These are phyloP conservation scores for Bombylius discolor DNA, from an alignment of 2,888 invertebrate species.

Conservation along the genomic window DNA sequence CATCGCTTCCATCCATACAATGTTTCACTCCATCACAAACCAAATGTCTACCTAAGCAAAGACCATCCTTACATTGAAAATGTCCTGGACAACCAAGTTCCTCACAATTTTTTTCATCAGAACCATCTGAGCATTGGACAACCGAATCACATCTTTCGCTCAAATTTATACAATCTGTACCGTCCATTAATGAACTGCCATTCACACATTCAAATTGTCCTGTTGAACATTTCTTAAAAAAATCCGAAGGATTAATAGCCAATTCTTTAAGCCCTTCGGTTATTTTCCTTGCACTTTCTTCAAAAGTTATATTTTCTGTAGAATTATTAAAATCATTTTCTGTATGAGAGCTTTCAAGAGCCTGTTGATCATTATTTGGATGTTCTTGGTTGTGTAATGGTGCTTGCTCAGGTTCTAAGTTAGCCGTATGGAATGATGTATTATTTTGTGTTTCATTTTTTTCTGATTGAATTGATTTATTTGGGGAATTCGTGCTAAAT, in stretches of 20 bases:
- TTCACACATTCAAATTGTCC: constrained; percentile 47
- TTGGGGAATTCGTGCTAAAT: no score
- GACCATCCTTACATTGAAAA: constrained; percentile 45
- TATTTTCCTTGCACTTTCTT: constrained; percentile 1
- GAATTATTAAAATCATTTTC: not conserved
- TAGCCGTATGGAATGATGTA: no score
- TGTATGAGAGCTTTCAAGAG: not conserved
- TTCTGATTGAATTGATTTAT: no score
- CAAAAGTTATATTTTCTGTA: not conserved
- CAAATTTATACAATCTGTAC: constrained; percentile 42
- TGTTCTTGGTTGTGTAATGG: not conserved
- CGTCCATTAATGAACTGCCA: constrained; percentile 43
- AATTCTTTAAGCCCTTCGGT: constrained; percentile 1
- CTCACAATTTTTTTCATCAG: constrained; percentile 46
- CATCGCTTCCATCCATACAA: constrained; percentile 49
- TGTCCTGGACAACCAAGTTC: constrained; percentile 45
- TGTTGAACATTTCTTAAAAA: constrained; percentile 41
- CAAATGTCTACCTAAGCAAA: constrained; percentile 45
- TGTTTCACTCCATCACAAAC: constrained; percentile 50
- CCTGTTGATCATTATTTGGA: not conserved
- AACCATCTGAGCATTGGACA: constrained; percentile 47
- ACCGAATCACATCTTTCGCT: constrained; percentile 43
- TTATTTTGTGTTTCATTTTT: no score
- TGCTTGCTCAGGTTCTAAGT: no score
- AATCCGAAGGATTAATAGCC: constrained; percentile 6